phyloP scores from a whole-genome alignment of 2,113 vertebrate species.

The Plotosus lineatus region DNA sequence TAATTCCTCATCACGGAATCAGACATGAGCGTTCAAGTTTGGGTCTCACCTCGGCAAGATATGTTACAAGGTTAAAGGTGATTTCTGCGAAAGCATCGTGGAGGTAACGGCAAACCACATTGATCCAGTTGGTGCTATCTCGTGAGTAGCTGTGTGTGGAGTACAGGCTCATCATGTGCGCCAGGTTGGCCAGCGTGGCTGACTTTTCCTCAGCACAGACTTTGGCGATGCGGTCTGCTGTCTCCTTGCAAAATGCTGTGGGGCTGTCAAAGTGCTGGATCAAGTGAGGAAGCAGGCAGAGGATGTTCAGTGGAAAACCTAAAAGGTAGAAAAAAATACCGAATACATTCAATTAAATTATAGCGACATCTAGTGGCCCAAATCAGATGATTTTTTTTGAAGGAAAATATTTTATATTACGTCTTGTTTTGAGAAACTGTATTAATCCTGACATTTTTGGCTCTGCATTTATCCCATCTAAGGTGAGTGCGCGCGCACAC shows the following conservation, averaged over 20 bases:
- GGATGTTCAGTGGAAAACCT: constrained; percentile 98
- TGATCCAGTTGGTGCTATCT: constrained; percentile 97
- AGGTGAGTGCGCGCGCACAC: too few relatives aligned
- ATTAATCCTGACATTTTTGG: too few relatives aligned
- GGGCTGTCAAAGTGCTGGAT: constrained; percentile 99
- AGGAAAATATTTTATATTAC: too few relatives aligned
- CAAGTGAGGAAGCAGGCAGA: constrained; percentile 96
- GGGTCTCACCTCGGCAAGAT: constrained; percentile 87
- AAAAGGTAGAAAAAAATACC: constrained; percentile 39
- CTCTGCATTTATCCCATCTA: too few relatives aligned
- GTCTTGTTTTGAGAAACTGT: too few relatives aligned
- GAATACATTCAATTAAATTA: not conserved
- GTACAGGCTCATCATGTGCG: constrained; percentile 98
- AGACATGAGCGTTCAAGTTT: not conserved
- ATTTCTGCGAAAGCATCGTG: constrained; percentile 94
- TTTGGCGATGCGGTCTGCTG: constrained; percentile 94
- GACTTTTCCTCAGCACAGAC: constrained; percentile 93
- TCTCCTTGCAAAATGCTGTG: constrained; percentile 96
- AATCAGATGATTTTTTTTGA: too few relatives aligned
- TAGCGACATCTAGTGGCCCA: not conserved
- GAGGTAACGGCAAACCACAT: constrained; percentile 94
- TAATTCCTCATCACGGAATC: constrained; percentile 23
- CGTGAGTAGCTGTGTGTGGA: constrained; percentile 96
- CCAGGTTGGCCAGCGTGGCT: constrained; percentile 89
- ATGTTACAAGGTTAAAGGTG: constrained; percentile 92